These are phyloP conservation scores for Cotesia vestalis DNA, from an alignment of 1,140 invertebrate species.

Conservation along the genomic window DNA sequence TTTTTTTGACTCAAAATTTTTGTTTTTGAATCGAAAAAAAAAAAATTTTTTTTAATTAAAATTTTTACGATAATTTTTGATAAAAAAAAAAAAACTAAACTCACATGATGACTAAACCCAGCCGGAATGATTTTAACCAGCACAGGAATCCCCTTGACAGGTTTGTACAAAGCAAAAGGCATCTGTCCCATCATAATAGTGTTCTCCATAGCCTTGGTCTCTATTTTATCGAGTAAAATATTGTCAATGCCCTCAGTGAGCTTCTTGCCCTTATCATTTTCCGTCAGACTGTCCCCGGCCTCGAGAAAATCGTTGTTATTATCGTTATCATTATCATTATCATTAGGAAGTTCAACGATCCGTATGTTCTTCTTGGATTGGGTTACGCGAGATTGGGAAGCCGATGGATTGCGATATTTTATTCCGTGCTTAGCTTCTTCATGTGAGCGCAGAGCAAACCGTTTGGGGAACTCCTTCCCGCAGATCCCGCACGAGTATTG, in stretches of 20 bases:
- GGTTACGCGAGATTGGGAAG: slow-evolving; percentile 20
- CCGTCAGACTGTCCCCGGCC: slow-evolving; percentile 33
- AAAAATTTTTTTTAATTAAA: background rate
- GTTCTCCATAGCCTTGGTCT: slow-evolving; percentile 69
- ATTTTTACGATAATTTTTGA: background rate
- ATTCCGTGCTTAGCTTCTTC: slow-evolving; percentile 70
- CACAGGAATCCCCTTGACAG: slow-evolving; percentile 69
- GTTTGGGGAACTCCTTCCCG: slow-evolving; percentile 67
- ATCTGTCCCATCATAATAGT: slow-evolving; percentile 65
- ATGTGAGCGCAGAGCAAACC: slow-evolving; percentile 68
- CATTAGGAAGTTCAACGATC: slow-evolving; percentile 60
- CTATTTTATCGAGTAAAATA: slow-evolving; percentile 69
- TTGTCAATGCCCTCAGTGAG: slow-evolving; percentile 51
- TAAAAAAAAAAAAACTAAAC: slow-evolving; percentile 24
- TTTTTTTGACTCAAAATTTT: slow-evolving; percentile 6
- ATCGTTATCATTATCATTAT: slow-evolving; percentile 46
- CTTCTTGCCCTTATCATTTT: slow-evolving; percentile 44
- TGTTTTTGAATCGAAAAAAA: background rate
- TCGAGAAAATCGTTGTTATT: slow-evolving; percentile 19
- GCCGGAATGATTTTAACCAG: slow-evolving; percentile 69
- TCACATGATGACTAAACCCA: slow-evolving; percentile 66
- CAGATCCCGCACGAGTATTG: slow-evolving; percentile 69
- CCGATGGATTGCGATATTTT: slow-evolving; percentile 57
- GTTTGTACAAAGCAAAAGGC: slow-evolving; percentile 70
- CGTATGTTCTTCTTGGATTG: slow-evolving; percentile 58